Base-by-base conservation (phyloP, 2,888 invertebrate genomes). In the Nomada ferruginata region DNA sequence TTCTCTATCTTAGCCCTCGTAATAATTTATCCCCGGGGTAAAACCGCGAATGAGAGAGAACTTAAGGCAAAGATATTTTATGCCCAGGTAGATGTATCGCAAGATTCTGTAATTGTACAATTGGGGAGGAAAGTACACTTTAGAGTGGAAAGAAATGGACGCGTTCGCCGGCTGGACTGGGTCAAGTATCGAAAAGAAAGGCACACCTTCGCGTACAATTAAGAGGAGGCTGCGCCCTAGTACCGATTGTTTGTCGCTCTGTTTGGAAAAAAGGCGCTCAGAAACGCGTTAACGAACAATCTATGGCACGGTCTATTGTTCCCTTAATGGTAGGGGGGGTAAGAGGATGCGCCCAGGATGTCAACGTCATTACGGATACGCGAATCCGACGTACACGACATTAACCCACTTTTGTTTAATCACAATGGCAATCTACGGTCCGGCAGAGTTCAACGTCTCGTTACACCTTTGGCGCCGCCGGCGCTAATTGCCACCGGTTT, bases 321-420 rank as follows among this genome's bases (percentile, higher is more conserved):
- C 87, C 83, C 79, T 82, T 87, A 86, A 87, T 87, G 85, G 85
- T n/a, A 42, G 64, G 26, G 57, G 4, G 4, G 18, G 26, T 47
- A 11, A 26, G 65, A 47, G 44, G 68, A 81, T 65, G 55, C 44
- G 63, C 69, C 75, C 90, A 87, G 90, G 89, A 90, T 90, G 90
- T 90, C 89, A 89, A 87, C 87, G 86, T 86, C 86, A 89, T 86
- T 86, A 87, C 86, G 86, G 85, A 87, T 84, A 85, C 89, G 78
- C 84, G 85, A 79, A 87, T 89, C 85, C 85, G 84, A 85, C 82
- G 68, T 55, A 61, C 74, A 59, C 76, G 88, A 83, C 87, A 88
- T 90, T 90, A 90, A 90, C 90, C 90, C 83, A 90, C 90, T 90
- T 90, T 90, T 90, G 85, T 89, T 87, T 83, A 84, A 90, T 90